These are phyloP conservation scores for Stegastes partitus DNA, from an alignment of 2,113 vertebrate genomes.

Conservation along the genomic window DNA sequence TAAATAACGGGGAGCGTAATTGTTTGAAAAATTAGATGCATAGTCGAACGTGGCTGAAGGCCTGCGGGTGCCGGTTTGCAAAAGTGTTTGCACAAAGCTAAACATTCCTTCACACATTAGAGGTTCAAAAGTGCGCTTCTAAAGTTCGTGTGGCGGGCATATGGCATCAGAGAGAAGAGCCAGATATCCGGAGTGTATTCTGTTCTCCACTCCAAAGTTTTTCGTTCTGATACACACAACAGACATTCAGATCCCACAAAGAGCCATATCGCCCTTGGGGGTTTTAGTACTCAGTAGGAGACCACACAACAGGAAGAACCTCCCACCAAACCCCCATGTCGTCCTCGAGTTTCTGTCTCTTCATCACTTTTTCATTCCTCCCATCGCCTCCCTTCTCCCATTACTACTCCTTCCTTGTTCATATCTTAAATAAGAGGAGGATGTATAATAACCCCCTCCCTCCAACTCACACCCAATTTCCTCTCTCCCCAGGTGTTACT, in stretches of 20 bases:
- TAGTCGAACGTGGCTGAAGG: conserved; percentile 4
- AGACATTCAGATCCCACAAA: conserved; percentile 46
- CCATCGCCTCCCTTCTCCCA: conserved; percentile 16
- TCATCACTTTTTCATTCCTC: conserved; percentile 72
- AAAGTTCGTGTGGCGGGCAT: conserved; percentile 56
- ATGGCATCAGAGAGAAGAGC: conserved; percentile 45
- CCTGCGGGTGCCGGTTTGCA: conserved; percentile 12
- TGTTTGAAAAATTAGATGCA: conserved; percentile 25
- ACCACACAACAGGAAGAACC: conserved; percentile 60
- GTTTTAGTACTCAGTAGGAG: conserved; percentile 55
- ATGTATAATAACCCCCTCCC: conserved; percentile 39
- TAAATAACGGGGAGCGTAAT: conserved; percentile 11
- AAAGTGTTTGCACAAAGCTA: conserved; percentile 22
- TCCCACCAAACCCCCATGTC: conserved; percentile 55
- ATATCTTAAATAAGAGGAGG: conserved; percentile 64
- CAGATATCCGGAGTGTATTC: conserved; percentile 8
- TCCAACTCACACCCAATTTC: conserved; percentile 60
- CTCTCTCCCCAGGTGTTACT: conserved; percentile 70
- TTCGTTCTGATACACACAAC: conserved; percentile 29
- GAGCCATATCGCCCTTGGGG: conserved; percentile 40
- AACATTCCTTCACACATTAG: conserved; percentile 29
- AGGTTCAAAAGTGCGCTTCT: conserved; percentile 47
- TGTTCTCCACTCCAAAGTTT: conserved; percentile 18
- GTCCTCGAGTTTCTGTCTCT: conserved; percentile 61
- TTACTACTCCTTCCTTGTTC: conserved; percentile 42